Conservation (phyloP, 2,888 invertebrate genomes). For the Pemphredon lugubris region DNA sequence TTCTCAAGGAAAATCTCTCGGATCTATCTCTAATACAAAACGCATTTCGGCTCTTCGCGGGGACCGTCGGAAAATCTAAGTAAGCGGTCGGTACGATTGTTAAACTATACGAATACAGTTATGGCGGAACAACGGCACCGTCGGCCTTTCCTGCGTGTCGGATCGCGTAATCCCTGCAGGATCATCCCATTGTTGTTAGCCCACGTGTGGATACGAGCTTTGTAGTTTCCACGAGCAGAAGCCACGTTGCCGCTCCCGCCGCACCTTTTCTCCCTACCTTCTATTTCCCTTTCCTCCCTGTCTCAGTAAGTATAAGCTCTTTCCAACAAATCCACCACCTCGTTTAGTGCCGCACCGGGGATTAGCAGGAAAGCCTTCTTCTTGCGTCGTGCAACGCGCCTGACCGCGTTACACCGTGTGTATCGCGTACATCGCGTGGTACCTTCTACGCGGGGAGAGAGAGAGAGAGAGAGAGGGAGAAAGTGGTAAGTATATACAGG, state of each 20-base stretch:
- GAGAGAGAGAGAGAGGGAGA: too few species aligned
- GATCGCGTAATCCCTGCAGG: slow-evolving; percentile 74
- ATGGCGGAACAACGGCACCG: slow-evolving; percentile 56
- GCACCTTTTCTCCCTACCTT: slow-evolving; percentile 51
- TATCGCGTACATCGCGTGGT: neutral
- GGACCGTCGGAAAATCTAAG: slow-evolving; percentile 22
- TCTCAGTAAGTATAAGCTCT: slow-evolving; percentile 77
- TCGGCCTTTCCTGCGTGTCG: slow-evolving; percentile 62
- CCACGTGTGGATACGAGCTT: slow-evolving; percentile 77
- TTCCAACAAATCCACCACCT: slow-evolving; percentile 81
- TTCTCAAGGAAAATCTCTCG: too few species aligned
- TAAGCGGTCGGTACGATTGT: slow-evolving; percentile 54
- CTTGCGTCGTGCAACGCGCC: slow-evolving; percentile 75
- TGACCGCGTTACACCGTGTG: slow-evolving; percentile 73
- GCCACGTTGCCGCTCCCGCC: slow-evolving; percentile 56
- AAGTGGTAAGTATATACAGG: too few species aligned
- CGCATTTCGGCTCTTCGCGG: too few species aligned
- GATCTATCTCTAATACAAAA: too few species aligned
- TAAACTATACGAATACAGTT: slow-evolving; percentile 61
- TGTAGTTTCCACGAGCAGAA: slow-evolving; percentile 72
- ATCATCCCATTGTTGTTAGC: slow-evolving; percentile 77
- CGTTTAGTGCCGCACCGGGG: slow-evolving; percentile 78
- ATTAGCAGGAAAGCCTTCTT: slow-evolving; percentile 77
- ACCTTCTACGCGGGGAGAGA: too few species aligned
- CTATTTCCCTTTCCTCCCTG: slow-evolving; percentile 56